Evolutionary conservation across 2,888 invertebrate genomes (phyloP).

Genomic region (Caenorhabditis afra): DNA sequence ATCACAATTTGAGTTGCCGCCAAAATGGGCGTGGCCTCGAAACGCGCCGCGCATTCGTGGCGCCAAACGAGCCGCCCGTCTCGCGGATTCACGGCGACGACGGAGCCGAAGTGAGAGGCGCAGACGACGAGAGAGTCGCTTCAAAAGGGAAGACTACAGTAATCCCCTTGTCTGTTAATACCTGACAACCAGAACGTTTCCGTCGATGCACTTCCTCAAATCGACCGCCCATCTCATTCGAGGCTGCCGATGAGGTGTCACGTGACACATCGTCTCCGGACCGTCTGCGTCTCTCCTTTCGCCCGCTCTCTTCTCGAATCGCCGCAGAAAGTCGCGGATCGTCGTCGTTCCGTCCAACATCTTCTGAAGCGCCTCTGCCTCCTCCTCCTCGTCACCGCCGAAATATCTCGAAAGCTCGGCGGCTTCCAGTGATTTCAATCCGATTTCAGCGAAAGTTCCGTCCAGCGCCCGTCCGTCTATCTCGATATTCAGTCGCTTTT

Average conservation of each 20-base stretch:
- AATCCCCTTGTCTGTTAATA: not conserved
- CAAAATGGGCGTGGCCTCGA: slow-evolving; percentile 40
- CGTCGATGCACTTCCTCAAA: slow-evolving; percentile 56
- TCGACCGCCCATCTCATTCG: slow-evolving; percentile 46
- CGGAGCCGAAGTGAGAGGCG: slow-evolving; percentile 45
- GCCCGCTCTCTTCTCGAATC: not conserved
- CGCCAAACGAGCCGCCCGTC: slow-evolving; percentile 22
- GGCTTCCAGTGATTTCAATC: slow-evolving; percentile 35
- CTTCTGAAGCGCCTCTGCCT: slow-evolving; percentile 3
- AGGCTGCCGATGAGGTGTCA: slow-evolving; percentile 12
- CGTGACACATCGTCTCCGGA: not conserved
- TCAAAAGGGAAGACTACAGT: not conserved
- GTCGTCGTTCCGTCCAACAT: slow-evolving; percentile 25
- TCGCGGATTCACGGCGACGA: slow-evolving; percentile 28
- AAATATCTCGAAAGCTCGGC: slow-evolving; percentile 29
- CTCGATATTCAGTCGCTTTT: not conserved
- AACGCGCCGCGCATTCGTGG: slow-evolving; percentile 24
- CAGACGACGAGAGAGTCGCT: slow-evolving; percentile 14
- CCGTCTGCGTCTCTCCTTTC: not conserved
- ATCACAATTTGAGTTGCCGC: slow-evolving; percentile 29
- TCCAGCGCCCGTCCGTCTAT: slow-evolving; percentile 2
- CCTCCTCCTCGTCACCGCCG: not conserved
- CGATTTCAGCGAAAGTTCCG: slow-evolving; percentile 22
- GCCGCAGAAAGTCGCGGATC: slow-evolving; percentile 20
- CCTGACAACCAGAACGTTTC: slow-evolving; percentile 27